Evolutionary conservation across 2,113 vertebrate genomes (phyloP), one percentile per base, ranked within the genome.

Genomic region (Burhinus bistriatus): DNA sequence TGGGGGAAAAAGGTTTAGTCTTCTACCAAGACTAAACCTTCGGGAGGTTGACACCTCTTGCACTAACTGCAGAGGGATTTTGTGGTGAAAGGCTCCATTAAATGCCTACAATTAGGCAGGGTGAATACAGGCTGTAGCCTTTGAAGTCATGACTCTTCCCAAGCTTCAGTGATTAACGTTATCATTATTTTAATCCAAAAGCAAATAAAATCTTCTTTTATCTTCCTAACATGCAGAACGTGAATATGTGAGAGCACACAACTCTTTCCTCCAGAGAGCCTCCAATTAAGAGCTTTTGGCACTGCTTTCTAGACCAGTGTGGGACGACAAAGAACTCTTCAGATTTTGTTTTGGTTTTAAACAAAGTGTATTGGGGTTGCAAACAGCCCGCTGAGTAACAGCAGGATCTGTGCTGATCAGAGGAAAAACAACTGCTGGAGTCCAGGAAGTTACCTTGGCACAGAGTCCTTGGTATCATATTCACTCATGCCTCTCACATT

Each of bases 341-440:
- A 95, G 70, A 86, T 83, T 94, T 82, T 94, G 92, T 93, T 97
- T 96, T 96, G 78, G 70, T 95, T 96, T 94, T 34, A 87, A 93
- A 90, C 7, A 9, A 88, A 91, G 94, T 12, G 21, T 80, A 77
- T 7, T 77, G 84, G 84, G 89, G 55, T 52, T 96, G 81, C 91
- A 97, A 94, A 77, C 29, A 76, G 68, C 93, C 93, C 0, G 9
- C 95, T 94, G 94, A 80, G 88, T 86, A 94, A 92, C 96, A 95
- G 91, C 93, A 81, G 95, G 95, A 81, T 84, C 90, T 90, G 54
- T 79, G 81, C 93, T 93, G 90, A 93, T 91, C 94, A 96, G 71
- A 95, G 87, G 87, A 97, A 94, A 95, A 95, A 78, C 85, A 95
- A 86, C 94, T 95, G 94, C 91, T 71, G 87, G 91, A 96, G 75